phyloP scores from a whole-genome alignment of 2,888 invertebrate species.

The Eupithecia pulchellata region DNA sequence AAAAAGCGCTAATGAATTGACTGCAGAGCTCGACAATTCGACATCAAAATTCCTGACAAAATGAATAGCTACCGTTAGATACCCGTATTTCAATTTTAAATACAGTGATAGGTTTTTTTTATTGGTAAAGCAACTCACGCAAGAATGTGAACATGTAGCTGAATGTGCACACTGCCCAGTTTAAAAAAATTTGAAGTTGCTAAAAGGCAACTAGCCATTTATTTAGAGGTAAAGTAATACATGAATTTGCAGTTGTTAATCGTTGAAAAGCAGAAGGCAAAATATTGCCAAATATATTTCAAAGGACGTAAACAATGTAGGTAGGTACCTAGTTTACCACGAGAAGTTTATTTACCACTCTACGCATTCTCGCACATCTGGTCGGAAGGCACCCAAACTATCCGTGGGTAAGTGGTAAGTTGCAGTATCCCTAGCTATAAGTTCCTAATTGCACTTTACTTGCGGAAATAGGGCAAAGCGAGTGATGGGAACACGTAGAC shows the following conservation, averaged over 20 bases:
- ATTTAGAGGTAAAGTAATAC: neutral
- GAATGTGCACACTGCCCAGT: no score
- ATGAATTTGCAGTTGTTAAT: neutral
- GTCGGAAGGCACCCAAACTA: constrained; percentile 4
- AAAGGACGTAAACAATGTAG: neutral
- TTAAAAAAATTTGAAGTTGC: neutral
- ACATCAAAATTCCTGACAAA: neutral
- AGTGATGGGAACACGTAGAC: constrained; percentile 63
- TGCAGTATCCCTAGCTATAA: constrained; percentile 59
- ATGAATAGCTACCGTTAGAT: neutral
- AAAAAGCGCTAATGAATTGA: neutral
- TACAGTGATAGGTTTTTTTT: neutral
- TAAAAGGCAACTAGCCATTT: neutral
- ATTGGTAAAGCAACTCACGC: no score
- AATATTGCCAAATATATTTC: neutral
- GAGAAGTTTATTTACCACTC: neutral
- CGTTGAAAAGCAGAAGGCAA: neutral
- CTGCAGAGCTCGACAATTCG: neutral
- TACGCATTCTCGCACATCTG: constrained; percentile 15
- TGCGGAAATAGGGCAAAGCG: constrained; percentile 70
- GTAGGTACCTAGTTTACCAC: neutral
- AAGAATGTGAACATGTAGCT: neutral
- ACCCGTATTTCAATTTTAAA: neutral
- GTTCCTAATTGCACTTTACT: constrained; percentile 78
- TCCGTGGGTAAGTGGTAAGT: constrained; percentile 51